Percentiles rank a stretch among this genome's conserved stretches.
phyloP scores from a whole-genome alignment of 2,888 invertebrate genomes.

The Aspidiotus rigidus region DNA sequence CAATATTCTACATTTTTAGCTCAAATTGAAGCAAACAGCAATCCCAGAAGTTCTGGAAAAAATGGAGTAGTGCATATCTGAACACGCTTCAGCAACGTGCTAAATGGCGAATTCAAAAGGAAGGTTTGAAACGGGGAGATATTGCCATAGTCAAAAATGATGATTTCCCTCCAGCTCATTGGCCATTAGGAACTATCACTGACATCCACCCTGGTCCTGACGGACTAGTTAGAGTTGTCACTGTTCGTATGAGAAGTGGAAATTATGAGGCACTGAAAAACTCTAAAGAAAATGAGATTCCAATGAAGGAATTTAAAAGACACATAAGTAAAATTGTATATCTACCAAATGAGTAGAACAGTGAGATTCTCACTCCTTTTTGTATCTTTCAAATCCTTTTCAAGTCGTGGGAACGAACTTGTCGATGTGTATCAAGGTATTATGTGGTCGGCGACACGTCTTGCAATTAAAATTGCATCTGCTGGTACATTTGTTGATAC shows the following conservation, averaged over 20 bases:
- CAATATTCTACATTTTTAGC: conserved; percentile 38
- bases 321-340: not conserved
- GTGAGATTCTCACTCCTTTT: too few relatives aligned
- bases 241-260: not conserved
- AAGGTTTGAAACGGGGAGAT: not conserved
- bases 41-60: not conserved
- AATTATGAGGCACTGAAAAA: not conserved
- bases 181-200: conserved; percentile 30
- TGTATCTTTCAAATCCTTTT: too few relatives aligned
- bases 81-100: not conserved
- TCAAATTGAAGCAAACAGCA: conserved; percentile 36
- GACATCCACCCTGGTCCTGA: conserved; percentile 34
- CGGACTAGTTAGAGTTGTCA: conserved; percentile 32
- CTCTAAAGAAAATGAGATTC: not conserved
- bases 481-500: too few relatives aligned
- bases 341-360: not conserved
- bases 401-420: too few relatives aligned
- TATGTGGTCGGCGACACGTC: too few relatives aligned
- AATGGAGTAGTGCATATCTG: not conserved
- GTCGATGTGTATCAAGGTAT: too few relatives aligned
- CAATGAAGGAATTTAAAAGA: not conserved
- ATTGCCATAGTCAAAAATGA: conserved; percentile 31
- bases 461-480: too few relatives aligned
- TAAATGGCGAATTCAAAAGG: not conserved
- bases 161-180: conserved; percentile 16